Evolutionary conservation across 2,888 invertebrate species (phyloP), one percentile per base, ranked within the genome.

Genomic region (Drosophila barbarae): DNA sequence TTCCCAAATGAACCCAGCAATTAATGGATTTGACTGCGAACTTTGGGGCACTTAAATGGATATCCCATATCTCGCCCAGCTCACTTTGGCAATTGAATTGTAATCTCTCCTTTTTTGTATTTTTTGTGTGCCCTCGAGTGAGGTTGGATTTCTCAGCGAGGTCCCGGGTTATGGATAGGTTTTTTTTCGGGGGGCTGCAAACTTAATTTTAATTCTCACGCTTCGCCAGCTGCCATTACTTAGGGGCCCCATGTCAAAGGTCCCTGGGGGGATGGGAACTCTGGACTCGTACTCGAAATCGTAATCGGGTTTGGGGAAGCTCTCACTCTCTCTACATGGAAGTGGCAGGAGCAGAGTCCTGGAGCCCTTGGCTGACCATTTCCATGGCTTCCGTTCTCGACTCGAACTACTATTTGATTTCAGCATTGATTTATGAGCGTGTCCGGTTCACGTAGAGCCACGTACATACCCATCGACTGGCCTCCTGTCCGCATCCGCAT

Each of bases 361-460:
- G 53, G 54, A 21, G 39, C 71, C 58, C 49, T 71, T 63, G 51
- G 57, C 82, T 84, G 83, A 76, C 79, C 79, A 84, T 84, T 80
- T 76, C 53, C 83, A 68, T 59, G 74, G 73, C 74, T 71, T 80
- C 79, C 79, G 79, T 35, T 71, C 69, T 42, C 41, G 42, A 51
- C 28, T 26, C 23, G 66, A 80, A 80, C 76, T 74, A 76, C 79
- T 80, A 85, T 82, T 85, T 82, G 85, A 85, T 82, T 82, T 72
- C 84, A 77, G 72, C 81, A 84, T 85, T 82, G 81, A 82, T 82
- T 82, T 82, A 82, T 85, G 81, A 84, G 78, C 85, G 66, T 82
- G 84, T 80, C 79, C 84, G 79, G 76, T 74, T 74, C 84, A 80
- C 79, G 79, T 80, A 75, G 69, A 53, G 63, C 54, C 47, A 41